Base-by-base conservation (phyloP, 2,888 invertebrate genomes). In the Drosophila histrio region DNA sequence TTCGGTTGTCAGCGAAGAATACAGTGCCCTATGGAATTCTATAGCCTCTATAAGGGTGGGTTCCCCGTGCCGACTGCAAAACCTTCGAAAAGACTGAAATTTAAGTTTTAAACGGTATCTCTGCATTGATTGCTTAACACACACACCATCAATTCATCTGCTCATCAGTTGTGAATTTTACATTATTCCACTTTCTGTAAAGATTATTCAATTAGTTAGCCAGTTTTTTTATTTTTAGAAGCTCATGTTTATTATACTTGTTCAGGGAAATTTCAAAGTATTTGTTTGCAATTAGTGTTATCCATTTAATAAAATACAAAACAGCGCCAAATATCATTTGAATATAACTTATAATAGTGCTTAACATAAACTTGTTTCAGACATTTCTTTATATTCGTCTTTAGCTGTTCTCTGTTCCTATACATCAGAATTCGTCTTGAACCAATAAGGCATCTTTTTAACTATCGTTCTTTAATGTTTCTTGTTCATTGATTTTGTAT, bases 161-260 rank as follows among this genome's bases (percentile, higher is more conserved):
- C 13, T 21, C n/a, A 7, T 50, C 17, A 24, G 34, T 6, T 43
- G 9, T 0, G 11, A 3, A 13, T 46, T 4, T 32, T 46, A 21
- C 4, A 8, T 30, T 22, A 15, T 22, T 15, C n/a, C 13, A 9
- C 13, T 15, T 4, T n/a, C 11, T 11, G 22, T 11, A 17, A 22
- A 11, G 36, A 17, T 36, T n/a, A 26, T 17, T 36, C 4, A 50
- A 38, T 38, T 26, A 34, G 5, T 6, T 17, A 19, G 13, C 21
- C 24, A 7, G 30, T 26, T 4, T 28, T 34, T 19, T 15, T 44
- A 26, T 56, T 52, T 54, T 26, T 52, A 26, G 58, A 73, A 65
- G 70, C 61, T 78, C 54, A 64, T 60, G 39, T 69, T 74, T 58
- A 71, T 79, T 75, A 53, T 52, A 54, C 8, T 62, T 58, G 32